Evolutionary conservation across 2,888 invertebrate species (phyloP), one percentile per base, ranked within the genome.

Genomic region (Perizoma affinitatum): DNA sequence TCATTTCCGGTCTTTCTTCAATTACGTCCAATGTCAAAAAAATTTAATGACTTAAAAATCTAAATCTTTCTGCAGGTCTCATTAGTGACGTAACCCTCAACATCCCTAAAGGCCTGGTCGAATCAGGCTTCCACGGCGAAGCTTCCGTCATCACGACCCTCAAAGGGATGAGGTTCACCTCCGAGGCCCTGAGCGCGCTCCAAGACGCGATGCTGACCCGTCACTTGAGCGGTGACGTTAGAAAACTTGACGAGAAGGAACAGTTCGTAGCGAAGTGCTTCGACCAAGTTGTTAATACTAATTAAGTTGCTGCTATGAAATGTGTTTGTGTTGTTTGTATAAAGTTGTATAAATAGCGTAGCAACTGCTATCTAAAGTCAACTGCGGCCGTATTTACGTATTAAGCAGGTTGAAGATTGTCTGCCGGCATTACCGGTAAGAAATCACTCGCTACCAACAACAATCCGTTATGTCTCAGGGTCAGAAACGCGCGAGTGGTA

Each of bases 81-180:
- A 94, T 96, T 49, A 87, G 92, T 63, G 95, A 96, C 76, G 94
- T 96, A 46, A 94, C 93, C 5, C 88, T 96, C 55, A 94, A 89
- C 69, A 89, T 95, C 64, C 95, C 95, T 4, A 93, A 93, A 0
- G 94, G 94, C 5, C 81, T 95, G 43, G 87, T 93, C 5, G 90
- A 93, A 40, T 92, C 91, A 4, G 94, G 94, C 8, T 94, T 94
- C 75, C 92, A 93, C 66, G 94, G 94, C 5, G 94, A 95, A 73
- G 95, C 95, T 0, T 94, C 94, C 38, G 94, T 95, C 4, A 93
- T 95, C 51, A 95, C 94, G 5, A 94, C 93, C 66, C 87, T 96
- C 6, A 94, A 94, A 75, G 95, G 95, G 10, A 94, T 94, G 66
- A 92, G 93, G 74, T 96, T 95, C 80, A 93, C 94, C 0, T 94